These are phyloP conservation scores for Lordiphosa andalusiaca DNA, from an alignment of 2,888 invertebrate genomes.

Conservation along the genomic window DNA sequence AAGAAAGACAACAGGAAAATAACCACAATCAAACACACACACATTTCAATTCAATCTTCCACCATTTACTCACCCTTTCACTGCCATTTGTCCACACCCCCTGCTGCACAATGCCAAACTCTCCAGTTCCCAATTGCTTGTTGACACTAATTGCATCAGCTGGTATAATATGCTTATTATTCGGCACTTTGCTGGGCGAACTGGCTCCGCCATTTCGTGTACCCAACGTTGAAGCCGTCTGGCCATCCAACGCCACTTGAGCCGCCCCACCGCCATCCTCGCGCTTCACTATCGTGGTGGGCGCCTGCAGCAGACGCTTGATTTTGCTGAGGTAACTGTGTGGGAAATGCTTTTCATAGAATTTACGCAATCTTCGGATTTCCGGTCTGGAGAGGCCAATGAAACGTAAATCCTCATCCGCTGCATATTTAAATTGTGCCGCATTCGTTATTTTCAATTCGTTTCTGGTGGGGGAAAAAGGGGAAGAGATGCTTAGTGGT, in stretches of 20 bases:
- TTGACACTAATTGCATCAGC: conserved; percentile 95
- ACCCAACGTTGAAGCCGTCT: conserved; percentile 28
- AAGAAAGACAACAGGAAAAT: too few relatives aligned
- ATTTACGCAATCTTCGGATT: conserved; percentile 95
- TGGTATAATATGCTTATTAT: conserved; percentile 92
- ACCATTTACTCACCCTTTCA: conserved; percentile 85
- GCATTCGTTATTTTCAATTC: conserved; percentile 94
- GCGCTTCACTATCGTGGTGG: conserved; percentile 76
- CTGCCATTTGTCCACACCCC: conserved; percentile 98
- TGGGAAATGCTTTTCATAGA: conserved; percentile 95
- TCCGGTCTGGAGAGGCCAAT: conserved; percentile 97
- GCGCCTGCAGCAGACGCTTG: conserved; percentile 87
- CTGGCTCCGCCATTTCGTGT: conserved; percentile 69
- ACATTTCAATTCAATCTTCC: too few relatives aligned
- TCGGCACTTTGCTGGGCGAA: conserved; percentile 81
- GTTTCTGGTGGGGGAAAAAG: conserved; percentile 82
- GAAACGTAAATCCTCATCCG: conserved; percentile 93
- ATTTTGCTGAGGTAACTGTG: conserved; percentile 96
- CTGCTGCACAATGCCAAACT: conserved; percentile 98
- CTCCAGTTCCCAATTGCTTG: conserved; percentile 97
- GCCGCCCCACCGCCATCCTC: conserved; percentile 60
- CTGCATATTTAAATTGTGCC: conserved; percentile 95
- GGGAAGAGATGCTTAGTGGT: conserved; percentile 66
- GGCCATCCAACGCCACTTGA: conserved; percentile 23
- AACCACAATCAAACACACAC: too few relatives aligned